Percentiles rank a stretch among this genome's conserved stretches.
phyloP scores from a whole-genome alignment of 2,888 invertebrate species.

The Argynnis bischoffii region DNA sequence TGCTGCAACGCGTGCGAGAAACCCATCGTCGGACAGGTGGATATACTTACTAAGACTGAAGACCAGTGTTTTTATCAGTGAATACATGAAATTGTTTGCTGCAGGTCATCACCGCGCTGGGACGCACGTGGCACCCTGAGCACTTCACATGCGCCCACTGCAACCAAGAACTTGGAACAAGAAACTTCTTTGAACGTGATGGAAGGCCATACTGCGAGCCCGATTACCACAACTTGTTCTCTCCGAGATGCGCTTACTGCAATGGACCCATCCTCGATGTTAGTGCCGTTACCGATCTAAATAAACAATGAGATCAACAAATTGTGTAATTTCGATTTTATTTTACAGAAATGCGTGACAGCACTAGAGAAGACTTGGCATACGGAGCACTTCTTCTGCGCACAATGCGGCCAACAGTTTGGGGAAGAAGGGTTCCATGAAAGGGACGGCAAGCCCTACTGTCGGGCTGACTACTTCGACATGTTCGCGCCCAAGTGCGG shows the following conservation, averaged over 20 bases:
- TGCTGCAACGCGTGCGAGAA: constrained; percentile 99
- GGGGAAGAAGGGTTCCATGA: constrained; percentile 99
- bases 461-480: constrained; percentile 97
- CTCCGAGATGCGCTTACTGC: constrained; percentile 99
- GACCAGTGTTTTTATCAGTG: constrained; percentile 25
- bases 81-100: constrained; percentile 37
- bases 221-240: constrained; percentile 99
- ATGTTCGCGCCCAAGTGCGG: constrained; percentile 99
- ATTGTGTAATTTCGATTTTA: constrained; percentile 37
- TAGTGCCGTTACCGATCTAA: constrained; percentile 64
- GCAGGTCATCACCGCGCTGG: constrained; percentile 95
- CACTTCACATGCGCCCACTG: constrained; percentile 99
- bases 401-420: constrained; percentile 97
- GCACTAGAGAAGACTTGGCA: constrained; percentile 99
- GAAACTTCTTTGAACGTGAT: constrained; percentile 99
- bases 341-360: constrained; percentile 97
- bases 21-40: constrained; percentile 97
- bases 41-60: constrained; percentile 23
- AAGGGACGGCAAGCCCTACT: constrained; percentile 96
- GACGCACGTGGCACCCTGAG: constrained; percentile 99
- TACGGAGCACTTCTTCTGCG: constrained; percentile 99
- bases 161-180: constrained; percentile 96
- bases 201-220: constrained; percentile 98
- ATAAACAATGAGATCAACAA: not conserved
- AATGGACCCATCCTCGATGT: constrained; percentile 99